phyloP scores from a whole-genome alignment of 1,140 invertebrate genomes.

The Philaenus spumarius region DNA sequence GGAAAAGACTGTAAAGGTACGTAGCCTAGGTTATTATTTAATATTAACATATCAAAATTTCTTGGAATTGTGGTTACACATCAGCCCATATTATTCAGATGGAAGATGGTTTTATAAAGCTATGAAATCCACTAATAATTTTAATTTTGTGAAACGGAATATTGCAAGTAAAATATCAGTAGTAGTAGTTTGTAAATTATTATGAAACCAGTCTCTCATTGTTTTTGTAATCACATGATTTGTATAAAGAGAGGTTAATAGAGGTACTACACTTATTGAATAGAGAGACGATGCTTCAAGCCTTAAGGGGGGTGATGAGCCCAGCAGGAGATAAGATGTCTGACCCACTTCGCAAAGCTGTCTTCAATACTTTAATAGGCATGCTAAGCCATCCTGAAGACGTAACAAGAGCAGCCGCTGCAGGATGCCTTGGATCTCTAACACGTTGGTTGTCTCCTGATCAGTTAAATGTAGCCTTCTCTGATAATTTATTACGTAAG shows the following conservation, averaged over 20 bases:
- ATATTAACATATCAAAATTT: too few species aligned
- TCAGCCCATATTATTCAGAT: too few species aligned
- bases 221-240: too few species aligned
- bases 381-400: slow-evolving; percentile 73
- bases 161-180: neutral
- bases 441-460: slow-evolving; percentile 64
- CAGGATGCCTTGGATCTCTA: slow-evolving; percentile 85
- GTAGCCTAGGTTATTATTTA: too few species aligned
- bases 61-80: too few species aligned
- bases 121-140: too few species aligned
- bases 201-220: neutral
- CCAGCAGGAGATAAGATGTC: slow-evolving; percentile 86
- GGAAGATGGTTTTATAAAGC: too few species aligned
- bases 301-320: slow-evolving; percentile 72
- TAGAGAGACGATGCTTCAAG: slow-evolving; percentile 87
- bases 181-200: too few species aligned
- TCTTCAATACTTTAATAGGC: slow-evolving; percentile 60
- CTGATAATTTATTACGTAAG: slow-evolving; percentile 65
- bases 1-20: too few species aligned
- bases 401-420: slow-evolving; percentile 66
- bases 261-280: too few species aligned
- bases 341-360: slow-evolving; percentile 64
- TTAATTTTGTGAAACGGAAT: too few species aligned
- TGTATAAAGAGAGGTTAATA: too few species aligned
- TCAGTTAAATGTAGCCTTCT: slow-evolving; percentile 66